phyloP scores from a whole-genome alignment of 2,797 vertebrate species.

The Pangasius larnaudii region DNA sequence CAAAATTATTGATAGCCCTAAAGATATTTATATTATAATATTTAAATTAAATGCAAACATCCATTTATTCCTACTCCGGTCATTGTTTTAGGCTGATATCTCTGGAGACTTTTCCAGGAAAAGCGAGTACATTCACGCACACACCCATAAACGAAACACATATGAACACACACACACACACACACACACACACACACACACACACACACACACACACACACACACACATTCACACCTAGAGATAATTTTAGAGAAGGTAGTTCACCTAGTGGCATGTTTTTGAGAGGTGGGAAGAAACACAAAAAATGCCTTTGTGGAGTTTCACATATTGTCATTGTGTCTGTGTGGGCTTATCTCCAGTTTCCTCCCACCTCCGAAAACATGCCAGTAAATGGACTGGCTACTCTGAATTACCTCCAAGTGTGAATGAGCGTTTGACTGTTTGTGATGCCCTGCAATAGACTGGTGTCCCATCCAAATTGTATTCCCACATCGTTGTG shows the following conservation, averaged over 20 bases:
- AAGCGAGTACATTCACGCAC: background rate
- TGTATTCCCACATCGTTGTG: background rate
- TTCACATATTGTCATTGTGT: background rate
- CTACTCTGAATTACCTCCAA: background rate
- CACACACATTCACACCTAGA: background rate
- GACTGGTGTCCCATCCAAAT: background rate
- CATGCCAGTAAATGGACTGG: slow-evolving; percentile 1
- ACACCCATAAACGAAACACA: background rate
- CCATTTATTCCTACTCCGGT: background rate
- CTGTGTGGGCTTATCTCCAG: background rate
- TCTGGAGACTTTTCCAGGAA: background rate
- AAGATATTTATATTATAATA: background rate
- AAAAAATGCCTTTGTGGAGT: background rate
- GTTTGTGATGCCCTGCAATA: background rate
- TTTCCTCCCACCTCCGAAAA: background rate
- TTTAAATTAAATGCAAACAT: background rate
- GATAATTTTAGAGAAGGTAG: background rate
- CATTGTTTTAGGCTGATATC: background rate
- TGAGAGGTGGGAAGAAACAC: background rate
- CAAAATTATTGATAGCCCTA: background rate
- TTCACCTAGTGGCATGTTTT: background rate
- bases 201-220: background rate
- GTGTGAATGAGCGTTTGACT: background rate
- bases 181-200: background rate
- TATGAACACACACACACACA: background rate